phyloP scores from a whole-genome alignment of 2,888 invertebrate species.

The Eupithecia inturbata region DNA sequence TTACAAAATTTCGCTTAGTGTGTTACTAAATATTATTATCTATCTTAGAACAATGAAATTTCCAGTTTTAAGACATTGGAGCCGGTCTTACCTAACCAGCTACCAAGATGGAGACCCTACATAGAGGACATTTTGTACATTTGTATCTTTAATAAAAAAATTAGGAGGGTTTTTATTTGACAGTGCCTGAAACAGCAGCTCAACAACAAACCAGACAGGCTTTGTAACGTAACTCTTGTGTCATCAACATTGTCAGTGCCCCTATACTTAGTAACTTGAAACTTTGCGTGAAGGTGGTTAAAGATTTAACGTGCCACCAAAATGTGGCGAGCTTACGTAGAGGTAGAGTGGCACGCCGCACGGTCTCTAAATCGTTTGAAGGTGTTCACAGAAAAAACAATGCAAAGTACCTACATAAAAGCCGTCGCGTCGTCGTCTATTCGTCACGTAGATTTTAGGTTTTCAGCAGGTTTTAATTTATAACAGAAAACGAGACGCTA shows the following conservation, averaged over 20 bases:
- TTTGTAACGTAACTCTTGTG: neutral
- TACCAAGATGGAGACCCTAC: slow-evolving; percentile 4
- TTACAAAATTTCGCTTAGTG: neutral
- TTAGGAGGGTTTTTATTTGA: slow-evolving; percentile 24
- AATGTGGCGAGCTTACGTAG: neutral
- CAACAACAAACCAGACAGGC: neutral
- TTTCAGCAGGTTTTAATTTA: neutral
- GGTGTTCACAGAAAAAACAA: neutral
- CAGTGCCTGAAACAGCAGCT: neutral
- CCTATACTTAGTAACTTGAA: neutral
- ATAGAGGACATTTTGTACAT: no score
- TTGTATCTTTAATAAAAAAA: slow-evolving; percentile 13
- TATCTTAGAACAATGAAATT: neutral
- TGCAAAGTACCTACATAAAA: neutral
- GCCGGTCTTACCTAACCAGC: slow-evolving; percentile 16
- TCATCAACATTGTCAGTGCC: neutral
- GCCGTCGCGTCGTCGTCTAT: neutral
- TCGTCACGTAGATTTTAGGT: neutral
- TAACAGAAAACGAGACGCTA: neutral
- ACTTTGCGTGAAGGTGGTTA: neutral
- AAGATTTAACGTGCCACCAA: neutral
- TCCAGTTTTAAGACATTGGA: neutral
- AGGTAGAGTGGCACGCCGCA: no score
- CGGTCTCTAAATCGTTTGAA: neutral
- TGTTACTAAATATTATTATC: neutral